These are phyloP conservation scores for Phenganax stokvisi DNA, from an alignment of 92 coral and sea anemone species.

Conservation along the genomic window DNA sequence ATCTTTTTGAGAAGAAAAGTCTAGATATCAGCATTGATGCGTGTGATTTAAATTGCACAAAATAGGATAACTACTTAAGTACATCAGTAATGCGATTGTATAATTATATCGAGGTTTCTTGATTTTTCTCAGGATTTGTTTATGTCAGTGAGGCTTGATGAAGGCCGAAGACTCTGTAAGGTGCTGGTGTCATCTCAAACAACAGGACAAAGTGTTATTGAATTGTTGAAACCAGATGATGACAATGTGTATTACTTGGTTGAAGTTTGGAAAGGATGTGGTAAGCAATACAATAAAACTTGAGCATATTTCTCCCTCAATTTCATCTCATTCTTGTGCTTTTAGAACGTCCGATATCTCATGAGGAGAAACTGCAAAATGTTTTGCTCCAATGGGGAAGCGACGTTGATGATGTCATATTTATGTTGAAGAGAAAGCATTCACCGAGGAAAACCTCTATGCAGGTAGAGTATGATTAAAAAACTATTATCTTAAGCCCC, in stretches of 20 bases:
- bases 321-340: not conserved
- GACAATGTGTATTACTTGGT: slow-evolving; percentile 69
- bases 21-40: not conserved
- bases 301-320: not conserved
- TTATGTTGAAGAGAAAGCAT: slow-evolving; percentile 38
- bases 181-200: slow-evolving; percentile 33
- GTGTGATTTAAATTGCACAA: not conserved
- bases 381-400: slow-evolving; percentile 91
- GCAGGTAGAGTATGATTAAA: slow-evolving; percentile 8
- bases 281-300: slow-evolving; percentile 36
- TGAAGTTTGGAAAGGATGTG: slow-evolving; percentile 99
- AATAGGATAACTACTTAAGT: not conserved
- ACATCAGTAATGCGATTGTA: not conserved
- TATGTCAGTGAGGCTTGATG: slow-evolving; percentile 34
- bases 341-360: slow-evolving; percentile 80
- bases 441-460: not conserved
- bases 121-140: slow-evolving; percentile 18
- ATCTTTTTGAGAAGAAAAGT: not conserved
- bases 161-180: slow-evolving; percentile 17
- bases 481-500: not conserved
- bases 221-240: slow-evolving; percentile 41
- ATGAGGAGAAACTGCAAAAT: slow-evolving; percentile 66
- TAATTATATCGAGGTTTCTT: not conserved
- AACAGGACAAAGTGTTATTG: slow-evolving; percentile 29
- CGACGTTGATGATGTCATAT: slow-evolving; percentile 77